Conservation (phyloP, 2,113 vertebrate species). For the Microcebus lehilahytsara region DNA sequence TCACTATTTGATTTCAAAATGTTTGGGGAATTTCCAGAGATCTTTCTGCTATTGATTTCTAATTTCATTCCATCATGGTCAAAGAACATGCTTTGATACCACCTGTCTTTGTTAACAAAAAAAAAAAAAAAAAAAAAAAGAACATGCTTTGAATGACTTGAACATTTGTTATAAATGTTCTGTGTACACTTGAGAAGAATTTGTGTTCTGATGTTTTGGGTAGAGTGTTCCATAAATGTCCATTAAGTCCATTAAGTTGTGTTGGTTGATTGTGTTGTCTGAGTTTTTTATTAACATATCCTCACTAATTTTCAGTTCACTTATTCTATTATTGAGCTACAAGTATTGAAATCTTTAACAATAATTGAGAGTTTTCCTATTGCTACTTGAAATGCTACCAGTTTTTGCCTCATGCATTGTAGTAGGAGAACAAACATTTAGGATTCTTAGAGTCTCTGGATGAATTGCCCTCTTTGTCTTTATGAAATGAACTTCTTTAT, state of each 20-base stretch:
- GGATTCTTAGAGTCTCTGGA: background rate
- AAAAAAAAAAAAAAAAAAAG: too few species aligned
- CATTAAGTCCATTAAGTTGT: background rate
- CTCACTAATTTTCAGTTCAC: background rate
- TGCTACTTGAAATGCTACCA: background rate
- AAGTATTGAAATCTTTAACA: conserved; percentile 23
- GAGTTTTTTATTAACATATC: background rate
- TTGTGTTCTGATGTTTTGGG: background rate
- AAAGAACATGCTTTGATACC: background rate
- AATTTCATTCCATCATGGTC: background rate
- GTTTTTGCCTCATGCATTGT: background rate
- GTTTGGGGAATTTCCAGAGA: background rate
- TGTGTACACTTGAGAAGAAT: background rate
- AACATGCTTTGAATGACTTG: background rate
- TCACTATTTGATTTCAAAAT: background rate
- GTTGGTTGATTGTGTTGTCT: background rate
- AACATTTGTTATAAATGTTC: background rate
- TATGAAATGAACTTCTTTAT: background rate
- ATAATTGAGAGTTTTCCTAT: background rate
- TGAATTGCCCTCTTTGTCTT: background rate
- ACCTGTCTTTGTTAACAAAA: too few species aligned
- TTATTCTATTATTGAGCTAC: background rate
- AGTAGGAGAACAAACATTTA: background rate
- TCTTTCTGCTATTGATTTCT: conserved; percentile 25
- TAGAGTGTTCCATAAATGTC: background rate